phyloP scores from a whole-genome alignment of 1,140 invertebrate genomes.

The Heterodera schachtii region DNA sequence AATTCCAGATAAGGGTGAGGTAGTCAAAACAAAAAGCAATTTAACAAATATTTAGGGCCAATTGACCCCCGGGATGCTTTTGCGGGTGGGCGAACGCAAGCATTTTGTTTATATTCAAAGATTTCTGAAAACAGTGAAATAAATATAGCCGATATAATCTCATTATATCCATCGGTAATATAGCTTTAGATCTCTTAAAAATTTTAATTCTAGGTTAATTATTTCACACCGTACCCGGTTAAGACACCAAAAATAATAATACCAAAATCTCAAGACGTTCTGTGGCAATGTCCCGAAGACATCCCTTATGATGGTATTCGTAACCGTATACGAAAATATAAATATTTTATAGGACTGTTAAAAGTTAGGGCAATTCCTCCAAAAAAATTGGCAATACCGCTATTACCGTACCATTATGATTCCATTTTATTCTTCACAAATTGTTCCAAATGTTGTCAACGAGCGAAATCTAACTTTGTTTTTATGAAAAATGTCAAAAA shows the following conservation, averaged over 20 bases:
- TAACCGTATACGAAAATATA: too few species aligned
- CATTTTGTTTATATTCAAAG: background rate
- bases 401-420: background rate
- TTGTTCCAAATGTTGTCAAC: background rate
- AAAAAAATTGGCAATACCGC: background rate
- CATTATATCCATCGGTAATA: background rate
- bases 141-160: background rate
- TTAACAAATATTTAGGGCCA: background rate
- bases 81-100: slow-evolving; percentile 1
- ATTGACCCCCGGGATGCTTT: background rate
- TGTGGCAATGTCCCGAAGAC: background rate
- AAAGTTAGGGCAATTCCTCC: slow-evolving; percentile 9
- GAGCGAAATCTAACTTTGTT: background rate
- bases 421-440: background rate
- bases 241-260: background rate
- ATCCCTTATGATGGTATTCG: background rate
- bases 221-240: background rate
- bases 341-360: background rate
- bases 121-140: background rate
- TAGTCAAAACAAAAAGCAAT: too few species aligned
- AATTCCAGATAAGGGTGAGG: too few species aligned
- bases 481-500: background rate
- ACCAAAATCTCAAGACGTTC: background rate
- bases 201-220: background rate
- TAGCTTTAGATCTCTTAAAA: too few species aligned